These are phyloP conservation scores for Vollenhovia emeryi DNA, from an alignment of 1,140 invertebrate species.

Conservation along the genomic window DNA sequence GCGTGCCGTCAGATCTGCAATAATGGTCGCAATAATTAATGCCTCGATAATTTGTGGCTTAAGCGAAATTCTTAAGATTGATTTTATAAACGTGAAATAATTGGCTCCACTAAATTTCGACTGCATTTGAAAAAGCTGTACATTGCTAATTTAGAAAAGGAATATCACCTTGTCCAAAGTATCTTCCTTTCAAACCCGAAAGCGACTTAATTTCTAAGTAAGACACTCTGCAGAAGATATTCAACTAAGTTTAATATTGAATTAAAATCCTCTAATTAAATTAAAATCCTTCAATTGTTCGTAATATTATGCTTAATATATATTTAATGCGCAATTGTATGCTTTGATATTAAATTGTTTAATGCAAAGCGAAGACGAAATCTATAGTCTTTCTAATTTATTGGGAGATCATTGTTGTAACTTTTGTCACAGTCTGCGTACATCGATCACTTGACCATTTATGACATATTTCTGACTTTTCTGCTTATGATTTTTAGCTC, in stretches of 20 bases:
- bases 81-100: background rate
- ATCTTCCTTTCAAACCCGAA: background rate
- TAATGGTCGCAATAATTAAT: conserved; percentile 20
- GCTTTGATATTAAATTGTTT: background rate
- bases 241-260: background rate
- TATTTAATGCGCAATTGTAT: too few relatives aligned
- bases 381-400: background rate
- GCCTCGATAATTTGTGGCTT: background rate
- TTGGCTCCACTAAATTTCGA: background rate
- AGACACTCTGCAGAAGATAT: background rate
- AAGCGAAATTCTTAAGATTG: background rate
- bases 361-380: background rate
- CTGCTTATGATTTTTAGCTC: background rate
- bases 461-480: background rate
- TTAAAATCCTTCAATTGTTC: background rate
- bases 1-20: conserved; percentile 96
- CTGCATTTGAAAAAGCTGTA: background rate
- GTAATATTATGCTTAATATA: background rate
- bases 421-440: too few relatives aligned
- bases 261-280: background rate
- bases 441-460: background rate
- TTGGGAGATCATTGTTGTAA: too few relatives aligned
- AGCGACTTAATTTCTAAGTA: background rate
- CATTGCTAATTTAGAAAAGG: background rate
- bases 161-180: background rate